Evolutionary conservation across 92 coral and sea anemone genomes (phyloP).

Genomic region (Pocillopora meandrina): DNA sequence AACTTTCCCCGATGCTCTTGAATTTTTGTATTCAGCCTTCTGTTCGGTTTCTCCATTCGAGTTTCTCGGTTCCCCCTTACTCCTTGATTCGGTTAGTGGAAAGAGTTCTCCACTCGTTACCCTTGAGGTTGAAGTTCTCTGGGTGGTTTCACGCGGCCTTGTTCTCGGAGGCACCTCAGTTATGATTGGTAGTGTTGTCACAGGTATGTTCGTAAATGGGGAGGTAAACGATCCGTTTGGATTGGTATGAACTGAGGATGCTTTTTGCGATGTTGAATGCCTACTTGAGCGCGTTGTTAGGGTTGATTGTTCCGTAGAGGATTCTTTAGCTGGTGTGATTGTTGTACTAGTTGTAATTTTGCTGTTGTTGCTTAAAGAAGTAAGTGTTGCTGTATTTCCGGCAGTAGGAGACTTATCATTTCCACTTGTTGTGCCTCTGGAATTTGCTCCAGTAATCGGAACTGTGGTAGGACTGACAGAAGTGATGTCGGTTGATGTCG

Average conservation of each 20-base stretch:
- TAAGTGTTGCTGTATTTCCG: too few species aligned
- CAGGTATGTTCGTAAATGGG: conserved; percentile 6
- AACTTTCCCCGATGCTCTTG: neutral
- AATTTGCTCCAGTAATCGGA: neutral
- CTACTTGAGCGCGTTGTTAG: neutral
- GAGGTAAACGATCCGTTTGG: neutral
- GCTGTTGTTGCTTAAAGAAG: neutral
- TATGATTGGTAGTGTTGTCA: neutral
- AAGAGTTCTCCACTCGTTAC: neutral
- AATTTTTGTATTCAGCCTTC: neutral
- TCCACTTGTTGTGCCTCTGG: neutral
- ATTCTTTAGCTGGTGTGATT: neutral
- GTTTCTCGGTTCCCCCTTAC: neutral
- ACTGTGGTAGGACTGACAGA: neutral
- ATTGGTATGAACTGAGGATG: neutral
- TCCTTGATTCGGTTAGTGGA: neutral
- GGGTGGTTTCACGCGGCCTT: neutral
- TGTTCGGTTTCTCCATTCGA: neutral
- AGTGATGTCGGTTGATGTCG: neutral
- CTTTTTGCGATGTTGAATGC: neutral
- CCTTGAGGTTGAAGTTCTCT: neutral
- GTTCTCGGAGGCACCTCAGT: neutral
- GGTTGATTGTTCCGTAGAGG: neutral
- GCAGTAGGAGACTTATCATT: neutral
- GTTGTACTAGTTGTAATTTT: conserved; percentile 1